These are phyloP conservation scores for Anolis apletophallus DNA, from an alignment of 2,797 vertebrate species.

Conservation along the genomic window DNA sequence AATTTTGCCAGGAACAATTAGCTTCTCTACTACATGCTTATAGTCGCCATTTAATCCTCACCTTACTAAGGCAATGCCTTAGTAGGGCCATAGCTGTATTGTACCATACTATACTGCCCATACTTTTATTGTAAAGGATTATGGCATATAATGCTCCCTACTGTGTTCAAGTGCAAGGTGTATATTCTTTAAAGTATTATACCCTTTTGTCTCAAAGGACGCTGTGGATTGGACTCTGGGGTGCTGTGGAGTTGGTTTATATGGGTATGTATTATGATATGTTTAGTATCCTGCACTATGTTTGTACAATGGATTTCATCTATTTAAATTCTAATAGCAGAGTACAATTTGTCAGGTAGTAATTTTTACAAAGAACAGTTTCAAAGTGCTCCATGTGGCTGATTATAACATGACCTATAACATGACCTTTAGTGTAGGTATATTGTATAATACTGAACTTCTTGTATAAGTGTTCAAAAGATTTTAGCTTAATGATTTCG, in stretches of 20 bases:
- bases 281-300: not conserved
- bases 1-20: not conserved
- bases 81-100: no score
- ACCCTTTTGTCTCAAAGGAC: not conserved
- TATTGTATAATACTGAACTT: not conserved
- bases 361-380: not conserved
- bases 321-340: not conserved
- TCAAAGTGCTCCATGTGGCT: not conserved
- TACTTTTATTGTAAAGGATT: not conserved
- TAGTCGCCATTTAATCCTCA: not conserved
- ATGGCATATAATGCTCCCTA: not conserved
- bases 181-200: not conserved
- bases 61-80: not conserved
- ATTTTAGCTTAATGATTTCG: not conserved
- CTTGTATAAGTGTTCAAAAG: not conserved
- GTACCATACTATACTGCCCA: no score
- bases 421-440: not conserved
- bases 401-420: not conserved
- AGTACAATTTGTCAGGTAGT: not conserved
- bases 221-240: conserved; percentile 9
- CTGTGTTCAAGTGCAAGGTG: not conserved
- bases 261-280: conserved; percentile 11
- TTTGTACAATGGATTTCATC: not conserved
- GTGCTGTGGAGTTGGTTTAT: not conserved
- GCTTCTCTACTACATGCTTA: not conserved